Percentiles rank a stretch among this genome's conserved stretches.
phyloP scores from a whole-genome alignment of 53 echinoderm and acorn worm genomes.

The Hippasteria phrygiana region DNA sequence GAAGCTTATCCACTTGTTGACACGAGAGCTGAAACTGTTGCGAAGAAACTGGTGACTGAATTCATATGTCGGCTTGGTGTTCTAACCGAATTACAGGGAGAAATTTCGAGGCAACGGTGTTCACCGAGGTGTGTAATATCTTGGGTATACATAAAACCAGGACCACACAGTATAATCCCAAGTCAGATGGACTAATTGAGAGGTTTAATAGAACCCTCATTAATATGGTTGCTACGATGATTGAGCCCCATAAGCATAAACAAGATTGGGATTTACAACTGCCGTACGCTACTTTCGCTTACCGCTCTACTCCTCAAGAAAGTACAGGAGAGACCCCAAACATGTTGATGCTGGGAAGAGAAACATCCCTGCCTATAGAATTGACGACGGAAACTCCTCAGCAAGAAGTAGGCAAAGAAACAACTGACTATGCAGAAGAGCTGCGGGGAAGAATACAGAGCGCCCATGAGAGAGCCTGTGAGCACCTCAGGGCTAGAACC shows the following conservation, averaged over 20 bases:
- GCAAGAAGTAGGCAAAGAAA: neutral
- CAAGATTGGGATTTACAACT: neutral
- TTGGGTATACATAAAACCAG: neutral
- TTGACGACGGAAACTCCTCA: neutral
- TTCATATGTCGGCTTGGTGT: slow-evolving; percentile 1
- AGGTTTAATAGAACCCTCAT: slow-evolving; percentile 41
- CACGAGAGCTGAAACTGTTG: neutral
- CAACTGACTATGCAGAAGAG: neutral
- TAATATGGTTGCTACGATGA: slow-evolving; percentile 30
- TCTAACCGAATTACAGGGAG: neutral
- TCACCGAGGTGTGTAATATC: neutral
- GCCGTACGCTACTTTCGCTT: slow-evolving; percentile 1
- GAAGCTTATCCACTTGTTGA: neutral
- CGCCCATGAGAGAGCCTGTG: neutral
- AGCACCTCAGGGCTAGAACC: too few relatives aligned
- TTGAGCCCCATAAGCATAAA: slow-evolving; percentile 11
- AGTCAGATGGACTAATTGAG: slow-evolving; percentile 53
- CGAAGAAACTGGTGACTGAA: neutral
- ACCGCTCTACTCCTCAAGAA: slow-evolving; percentile 8
- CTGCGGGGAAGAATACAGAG: neutral
- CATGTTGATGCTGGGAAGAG: neutral
- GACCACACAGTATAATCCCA: slow-evolving; percentile 33
- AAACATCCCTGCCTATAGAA: neutral
- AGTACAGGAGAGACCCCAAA: slow-evolving; percentile 29
- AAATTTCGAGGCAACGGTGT: slow-evolving; percentile 10